A percentile compares a stretch with the other conserved stretches of the same genome.
Conservation (phyloP, 2,888 invertebrate genomes). For the Cephus runcator region DNA sequence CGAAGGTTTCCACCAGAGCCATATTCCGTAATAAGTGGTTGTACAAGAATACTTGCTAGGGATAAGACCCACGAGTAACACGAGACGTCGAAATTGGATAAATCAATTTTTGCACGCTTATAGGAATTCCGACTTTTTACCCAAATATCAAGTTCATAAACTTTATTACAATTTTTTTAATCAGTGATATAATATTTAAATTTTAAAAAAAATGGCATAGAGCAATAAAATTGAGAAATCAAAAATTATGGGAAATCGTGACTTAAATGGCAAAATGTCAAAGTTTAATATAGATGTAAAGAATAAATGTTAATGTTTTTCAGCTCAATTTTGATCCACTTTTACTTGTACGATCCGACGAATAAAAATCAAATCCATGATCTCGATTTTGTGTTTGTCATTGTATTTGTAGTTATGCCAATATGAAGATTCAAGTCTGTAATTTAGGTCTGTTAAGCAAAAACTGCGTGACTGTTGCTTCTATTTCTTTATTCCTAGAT, state of each 20-base stretch:
- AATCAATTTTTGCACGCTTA: background rate
- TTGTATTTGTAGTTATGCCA: constrained; percentile 61
- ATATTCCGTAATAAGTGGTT: background rate
- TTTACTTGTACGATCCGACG: constrained; percentile 52
- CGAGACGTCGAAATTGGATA: background rate
- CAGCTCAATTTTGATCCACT: constrained; percentile 63
- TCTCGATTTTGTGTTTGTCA: constrained; percentile 45
- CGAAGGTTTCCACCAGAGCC: background rate
- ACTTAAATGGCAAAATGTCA: constrained; percentile 15
- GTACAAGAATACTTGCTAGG: background rate
- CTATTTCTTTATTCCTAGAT: background rate
- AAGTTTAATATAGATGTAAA: constrained; percentile 36
- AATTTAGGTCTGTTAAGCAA: constrained; percentile 44
- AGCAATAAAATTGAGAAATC: too few relatives aligned
- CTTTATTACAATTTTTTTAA: background rate
- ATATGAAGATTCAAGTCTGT: constrained; percentile 59
- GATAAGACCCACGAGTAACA: background rate
- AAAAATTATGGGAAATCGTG: too few relatives aligned
- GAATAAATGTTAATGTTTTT: constrained; percentile 57
- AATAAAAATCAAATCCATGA: constrained; percentile 54
- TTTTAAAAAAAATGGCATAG: too few relatives aligned
- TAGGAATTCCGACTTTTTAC: background rate
- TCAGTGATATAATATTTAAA: too few relatives aligned
- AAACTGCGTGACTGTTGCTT: background rate
- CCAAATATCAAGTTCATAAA: background rate